A percentile compares a stretch with the other conserved stretches of the same genome.
phyloP scores from a whole-genome alignment of 2,888 invertebrate species.

The Cryptus viduatorius region DNA sequence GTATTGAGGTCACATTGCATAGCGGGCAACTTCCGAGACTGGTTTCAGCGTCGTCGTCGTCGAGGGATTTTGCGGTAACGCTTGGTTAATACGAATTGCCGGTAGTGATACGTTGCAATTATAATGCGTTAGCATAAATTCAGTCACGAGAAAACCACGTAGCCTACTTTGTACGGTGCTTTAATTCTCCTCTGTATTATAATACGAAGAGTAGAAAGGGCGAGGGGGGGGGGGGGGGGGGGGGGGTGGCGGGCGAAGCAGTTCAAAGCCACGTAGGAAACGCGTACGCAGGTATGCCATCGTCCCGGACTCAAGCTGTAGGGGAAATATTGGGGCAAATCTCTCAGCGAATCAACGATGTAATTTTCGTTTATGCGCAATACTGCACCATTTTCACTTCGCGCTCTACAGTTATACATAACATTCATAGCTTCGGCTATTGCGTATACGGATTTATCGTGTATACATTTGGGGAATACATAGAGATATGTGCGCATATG shows the following conservation, averaged over 20 bases:
- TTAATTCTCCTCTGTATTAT: constrained; percentile 9
- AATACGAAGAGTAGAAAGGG: neutral
- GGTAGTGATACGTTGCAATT: constrained; percentile 73
- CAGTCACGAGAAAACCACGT: constrained; percentile 62
- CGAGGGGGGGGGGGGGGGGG: neutral
- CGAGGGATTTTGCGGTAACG: neutral
- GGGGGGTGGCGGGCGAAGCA: neutral
- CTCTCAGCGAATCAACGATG: neutral
- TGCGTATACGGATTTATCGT: neutral
- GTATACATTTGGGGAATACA: neutral
- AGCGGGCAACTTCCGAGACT: neutral
- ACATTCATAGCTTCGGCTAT: neutral
- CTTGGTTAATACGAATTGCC: constrained; percentile 71
- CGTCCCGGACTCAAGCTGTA: neutral
- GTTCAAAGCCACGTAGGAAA: constrained; percentile 4
- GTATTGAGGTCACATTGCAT: neutral
- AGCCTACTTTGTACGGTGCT: neutral
- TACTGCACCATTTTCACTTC: constrained; percentile 27
- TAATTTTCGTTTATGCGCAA: constrained; percentile 19
- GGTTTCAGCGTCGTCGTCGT: neutral
- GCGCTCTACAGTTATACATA: neutral
- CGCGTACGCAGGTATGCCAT: neutral
- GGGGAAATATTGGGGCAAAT: constrained; percentile 4
- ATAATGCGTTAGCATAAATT: constrained; percentile 73
- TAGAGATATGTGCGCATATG: neutral